Conservation (phyloP, 1,140 invertebrate species). For the Drosophila tsacasi region DNA sequence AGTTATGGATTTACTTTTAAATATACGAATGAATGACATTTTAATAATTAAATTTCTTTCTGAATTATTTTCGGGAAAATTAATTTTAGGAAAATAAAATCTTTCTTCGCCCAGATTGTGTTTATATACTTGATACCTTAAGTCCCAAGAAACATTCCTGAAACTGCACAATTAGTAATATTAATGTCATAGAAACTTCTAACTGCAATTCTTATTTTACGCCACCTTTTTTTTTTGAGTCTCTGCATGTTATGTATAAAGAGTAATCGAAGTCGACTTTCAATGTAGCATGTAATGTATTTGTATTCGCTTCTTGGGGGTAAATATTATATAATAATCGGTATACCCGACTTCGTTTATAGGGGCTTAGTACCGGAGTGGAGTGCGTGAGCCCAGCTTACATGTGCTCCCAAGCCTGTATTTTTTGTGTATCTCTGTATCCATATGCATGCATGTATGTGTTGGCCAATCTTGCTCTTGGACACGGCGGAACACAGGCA, state of each 20-base stretch:
- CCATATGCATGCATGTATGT: slow-evolving; percentile 4
- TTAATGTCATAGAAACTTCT: too few species aligned
- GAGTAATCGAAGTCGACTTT: neutral
- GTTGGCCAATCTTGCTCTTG: slow-evolving; percentile 48
- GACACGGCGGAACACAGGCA: slow-evolving; percentile 5
- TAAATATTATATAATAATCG: neutral
- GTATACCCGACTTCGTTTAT: neutral
- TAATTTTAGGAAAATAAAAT: neutral
- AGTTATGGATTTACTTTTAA: neutral
- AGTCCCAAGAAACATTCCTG: too few species aligned
- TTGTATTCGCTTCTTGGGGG: neutral
- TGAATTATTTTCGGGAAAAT: neutral
- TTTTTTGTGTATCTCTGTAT: neutral
- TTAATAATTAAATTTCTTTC: too few species aligned
- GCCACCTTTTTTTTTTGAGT: too few species aligned
- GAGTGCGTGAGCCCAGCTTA: slow-evolving; percentile 74
- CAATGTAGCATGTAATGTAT: neutral
- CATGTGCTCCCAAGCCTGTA: slow-evolving; percentile 15
- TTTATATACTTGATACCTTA: too few species aligned
- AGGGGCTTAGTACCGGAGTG: slow-evolving; percentile 10
- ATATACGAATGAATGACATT: neutral
- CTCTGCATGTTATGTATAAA: too few species aligned
- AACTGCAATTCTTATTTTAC: too few species aligned
- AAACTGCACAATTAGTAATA: too few species aligned
- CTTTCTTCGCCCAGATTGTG: neutral